These are phyloP conservation scores for Brachionus rubens DNA, from an alignment of 1,140 invertebrate genomes.

Conservation along the genomic window DNA sequence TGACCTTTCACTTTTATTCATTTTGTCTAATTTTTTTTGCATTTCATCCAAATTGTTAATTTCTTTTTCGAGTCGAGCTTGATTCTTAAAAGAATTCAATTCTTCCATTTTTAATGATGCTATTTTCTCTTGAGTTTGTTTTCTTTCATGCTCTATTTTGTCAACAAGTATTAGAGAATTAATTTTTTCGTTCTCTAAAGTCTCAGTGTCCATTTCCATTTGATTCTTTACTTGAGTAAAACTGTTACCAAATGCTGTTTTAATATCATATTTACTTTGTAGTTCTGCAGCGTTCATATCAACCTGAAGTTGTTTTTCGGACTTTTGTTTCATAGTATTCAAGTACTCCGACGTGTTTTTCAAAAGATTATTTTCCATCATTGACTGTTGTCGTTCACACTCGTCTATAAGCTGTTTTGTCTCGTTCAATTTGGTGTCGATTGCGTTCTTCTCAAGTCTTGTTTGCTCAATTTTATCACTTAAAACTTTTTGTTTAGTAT, in stretches of 20 bases:
- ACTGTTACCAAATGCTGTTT: background rate
- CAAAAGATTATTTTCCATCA: background rate
- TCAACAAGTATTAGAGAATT: background rate
- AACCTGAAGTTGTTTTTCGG: constrained; percentile 4
- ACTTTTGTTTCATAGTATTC: background rate
- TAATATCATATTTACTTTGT: background rate
- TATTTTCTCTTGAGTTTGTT: too few relatives aligned
- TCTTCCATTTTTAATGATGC: too few relatives aligned
- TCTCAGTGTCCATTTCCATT: background rate
- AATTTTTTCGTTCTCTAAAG: background rate
- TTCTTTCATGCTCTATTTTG: background rate
- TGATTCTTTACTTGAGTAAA: constrained; percentile 9
- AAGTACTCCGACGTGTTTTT: background rate
- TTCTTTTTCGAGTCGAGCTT: too few relatives aligned
- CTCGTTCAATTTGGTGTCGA: background rate
- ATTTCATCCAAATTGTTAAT: too few relatives aligned
- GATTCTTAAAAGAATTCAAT: too few relatives aligned
- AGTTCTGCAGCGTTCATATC: background rate
- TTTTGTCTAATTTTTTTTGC: too few relatives aligned
- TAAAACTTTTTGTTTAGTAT: background rate
- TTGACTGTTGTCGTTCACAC: background rate
- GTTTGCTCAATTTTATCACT: constrained; percentile 11
- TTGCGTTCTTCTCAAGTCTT: too few relatives aligned
- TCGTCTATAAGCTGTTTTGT: constrained; percentile 9
- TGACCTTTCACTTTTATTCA: too few relatives aligned